Evolutionary conservation across 1,140 invertebrate species (phyloP).

Genomic region (Globodera ellingtonae): DNA sequence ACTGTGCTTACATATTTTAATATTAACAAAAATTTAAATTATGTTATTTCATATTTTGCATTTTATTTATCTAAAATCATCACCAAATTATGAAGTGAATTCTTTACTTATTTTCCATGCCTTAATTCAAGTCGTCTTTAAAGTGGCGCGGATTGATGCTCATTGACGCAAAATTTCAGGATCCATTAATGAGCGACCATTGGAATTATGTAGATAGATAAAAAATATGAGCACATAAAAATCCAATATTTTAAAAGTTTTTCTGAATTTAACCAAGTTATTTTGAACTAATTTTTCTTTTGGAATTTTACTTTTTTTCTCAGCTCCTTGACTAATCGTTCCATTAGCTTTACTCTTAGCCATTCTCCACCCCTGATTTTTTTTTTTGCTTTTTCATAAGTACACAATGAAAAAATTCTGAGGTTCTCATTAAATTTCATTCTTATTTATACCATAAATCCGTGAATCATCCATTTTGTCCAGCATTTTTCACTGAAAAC

Average conservation of each 20-base stretch:
- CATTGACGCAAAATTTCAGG: too few species aligned
- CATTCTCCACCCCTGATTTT: neutral
- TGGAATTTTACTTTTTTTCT: too few species aligned
- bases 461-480: neutral
- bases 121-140: neutral
- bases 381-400: neutral
- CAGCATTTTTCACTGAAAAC: neutral
- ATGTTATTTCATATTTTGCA: too few species aligned
- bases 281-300: too few species aligned
- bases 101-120: neutral
- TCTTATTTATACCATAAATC: neutral
- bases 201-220: too few species aligned
- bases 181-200: too few species aligned
- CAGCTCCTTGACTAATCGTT: neutral
- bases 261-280: too few species aligned
- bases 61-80: neutral
- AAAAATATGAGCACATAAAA: too few species aligned
- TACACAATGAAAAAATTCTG: neutral
- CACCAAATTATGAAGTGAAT: neutral
- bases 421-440: neutral
- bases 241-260: too few species aligned
- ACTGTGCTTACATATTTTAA: neutral
- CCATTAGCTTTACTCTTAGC: neutral
- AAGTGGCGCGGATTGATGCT: neutral
- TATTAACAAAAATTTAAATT: too few species aligned